phyloP scores from a whole-genome alignment of 2,888 invertebrate genomes.

The Theretra japonica region DNA sequence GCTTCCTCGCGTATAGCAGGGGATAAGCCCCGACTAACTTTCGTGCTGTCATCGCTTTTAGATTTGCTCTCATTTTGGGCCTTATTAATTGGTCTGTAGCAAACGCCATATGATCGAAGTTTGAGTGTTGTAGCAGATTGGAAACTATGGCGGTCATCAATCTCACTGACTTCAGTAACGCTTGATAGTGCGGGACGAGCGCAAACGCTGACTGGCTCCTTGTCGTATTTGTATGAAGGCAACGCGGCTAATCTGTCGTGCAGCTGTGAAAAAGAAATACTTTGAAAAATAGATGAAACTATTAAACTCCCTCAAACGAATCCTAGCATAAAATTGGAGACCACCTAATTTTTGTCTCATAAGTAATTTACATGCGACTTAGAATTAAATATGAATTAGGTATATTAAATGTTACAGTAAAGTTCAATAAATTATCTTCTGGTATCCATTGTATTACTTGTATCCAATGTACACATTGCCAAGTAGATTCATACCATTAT shows the following conservation, averaged over 20 bases:
- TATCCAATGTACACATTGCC: too few relatives aligned
- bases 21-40: conserved; percentile 35
- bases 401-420: too few relatives aligned
- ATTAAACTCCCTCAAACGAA: too few relatives aligned
- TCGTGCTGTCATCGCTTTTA: conserved; percentile 32
- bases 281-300: neutral
- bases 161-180: conserved; percentile 65
- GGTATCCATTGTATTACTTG: too few relatives aligned
- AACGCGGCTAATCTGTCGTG: conserved; percentile 63
- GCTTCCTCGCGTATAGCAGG: conserved; percentile 50
- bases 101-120: conserved; percentile 49
- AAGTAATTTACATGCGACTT: too few relatives aligned
- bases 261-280: conserved; percentile 57
- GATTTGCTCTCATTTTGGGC: conserved; percentile 49
- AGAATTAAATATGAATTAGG: too few relatives aligned
- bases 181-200: conserved; percentile 59
- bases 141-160: conserved; percentile 50
- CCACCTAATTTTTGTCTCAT: too few relatives aligned
- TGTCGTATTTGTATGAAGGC: conserved; percentile 57
- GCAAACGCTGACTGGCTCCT: conserved; percentile 55
- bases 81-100: conserved; percentile 44
- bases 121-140: conserved; percentile 45
- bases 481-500: too few relatives aligned
- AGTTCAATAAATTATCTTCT: too few relatives aligned
- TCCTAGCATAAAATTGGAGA: too few relatives aligned